Conservation (phyloP, 2,113 vertebrate genomes). For the Hemiscyllium ocellatum region DNA sequence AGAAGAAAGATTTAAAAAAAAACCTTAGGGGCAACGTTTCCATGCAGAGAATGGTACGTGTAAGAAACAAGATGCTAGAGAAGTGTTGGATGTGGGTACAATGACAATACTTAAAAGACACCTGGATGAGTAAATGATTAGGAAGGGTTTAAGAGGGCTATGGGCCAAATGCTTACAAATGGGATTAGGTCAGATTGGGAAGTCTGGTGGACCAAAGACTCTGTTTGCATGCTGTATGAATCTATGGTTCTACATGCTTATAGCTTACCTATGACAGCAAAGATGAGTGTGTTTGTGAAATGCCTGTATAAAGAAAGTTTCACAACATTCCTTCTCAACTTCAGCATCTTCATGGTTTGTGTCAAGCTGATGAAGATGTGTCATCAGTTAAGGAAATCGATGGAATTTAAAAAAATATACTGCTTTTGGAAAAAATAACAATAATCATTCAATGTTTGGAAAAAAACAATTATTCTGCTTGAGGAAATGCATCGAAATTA, state of each 20-base stretch:
- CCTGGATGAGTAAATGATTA: no score
- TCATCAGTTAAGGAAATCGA: constrained; percentile 52
- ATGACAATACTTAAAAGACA: no score
- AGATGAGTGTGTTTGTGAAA: constrained; percentile 92
- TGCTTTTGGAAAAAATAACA: neutral
- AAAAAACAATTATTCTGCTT: neutral
- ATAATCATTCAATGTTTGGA: neutral
- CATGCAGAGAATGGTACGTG: no score
- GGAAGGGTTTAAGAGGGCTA: no score
- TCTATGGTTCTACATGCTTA: neutral
- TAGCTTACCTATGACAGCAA: constrained; percentile 82
- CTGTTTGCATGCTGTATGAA: no score
- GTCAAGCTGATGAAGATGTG: constrained; percentile 96
- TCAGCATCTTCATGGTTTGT: constrained; percentile 86
- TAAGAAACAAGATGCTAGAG: no score
- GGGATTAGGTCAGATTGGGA: no score
- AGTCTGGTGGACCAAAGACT: no score
- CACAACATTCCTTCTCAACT: constrained; percentile 84
- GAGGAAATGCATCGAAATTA: neutral
- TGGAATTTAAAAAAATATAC: constrained; percentile 47
- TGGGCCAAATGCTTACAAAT: no score
- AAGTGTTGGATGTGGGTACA: no score
- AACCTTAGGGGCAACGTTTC: no score
- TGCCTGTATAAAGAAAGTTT: constrained; percentile 90
- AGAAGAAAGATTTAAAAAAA: no score